Base-by-base conservation (phyloP, 1,140 invertebrate species). In the Triops longicaudatus region DNA sequence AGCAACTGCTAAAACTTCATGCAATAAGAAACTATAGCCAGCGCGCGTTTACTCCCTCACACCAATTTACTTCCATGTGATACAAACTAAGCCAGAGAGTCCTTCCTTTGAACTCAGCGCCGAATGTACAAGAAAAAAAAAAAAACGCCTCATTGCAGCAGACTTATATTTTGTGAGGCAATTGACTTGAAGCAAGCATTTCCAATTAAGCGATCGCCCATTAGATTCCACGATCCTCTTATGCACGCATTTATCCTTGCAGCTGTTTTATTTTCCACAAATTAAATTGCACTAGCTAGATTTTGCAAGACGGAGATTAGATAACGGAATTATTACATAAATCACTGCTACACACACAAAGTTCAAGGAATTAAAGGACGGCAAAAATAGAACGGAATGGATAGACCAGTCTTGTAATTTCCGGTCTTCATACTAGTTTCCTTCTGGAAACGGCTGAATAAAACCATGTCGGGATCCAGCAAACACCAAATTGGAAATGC, bases 401-500 rank as follows among this genome's bases (percentile, higher is more conserved):
- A 10, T 63, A 14, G 22, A 9, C 17, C 14, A 22, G 14, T n/a
- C 14, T 9, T 63, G 50, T 22, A 3, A 63, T 63, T 63, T 63
- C 50, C 50, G 50, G 50, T 63, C 10, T 63, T 10, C 22, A 22
- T 63, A 22, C 6, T n/a, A 63, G 4, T 17, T 22, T 22, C 50
- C 50, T 63, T n/a, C 7, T 0, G n/a, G 50, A 63, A 63, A 22
- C 22, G 50, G 0, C 50, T 17, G 50, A 22, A 63, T 22, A 63
- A 63, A 63, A 63, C 50, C 50, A 63, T n/a, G 17, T 63, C 22
- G 50, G 50, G 50, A n/a, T 22, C 50, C 17, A 6, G 50, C 50
- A 63, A 63, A 22, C 50, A 22, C 50, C 50, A 12, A 63, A 63
- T 63, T 63, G 50, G 50, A 63, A 63, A 63, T 63, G 50, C 50